A percentile compares a stretch with the other conserved stretches of the same genome.
Conservation (phyloP, 2,797 vertebrate genomes). For the Acrossocheilus fasciatus region DNA sequence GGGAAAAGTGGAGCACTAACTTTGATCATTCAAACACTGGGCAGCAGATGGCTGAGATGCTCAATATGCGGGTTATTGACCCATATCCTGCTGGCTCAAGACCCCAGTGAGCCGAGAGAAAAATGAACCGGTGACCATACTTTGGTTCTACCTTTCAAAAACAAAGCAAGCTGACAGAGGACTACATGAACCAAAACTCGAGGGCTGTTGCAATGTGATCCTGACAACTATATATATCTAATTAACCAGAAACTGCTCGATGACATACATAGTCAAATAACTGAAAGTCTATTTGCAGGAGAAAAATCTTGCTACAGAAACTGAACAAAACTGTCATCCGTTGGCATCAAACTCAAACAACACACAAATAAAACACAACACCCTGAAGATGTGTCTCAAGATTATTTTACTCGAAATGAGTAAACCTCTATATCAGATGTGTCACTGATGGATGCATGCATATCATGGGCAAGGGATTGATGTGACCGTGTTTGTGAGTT, state of each 20-base stretch:
- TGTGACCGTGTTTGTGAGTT: constrained; percentile 32
- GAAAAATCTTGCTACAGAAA: background rate
- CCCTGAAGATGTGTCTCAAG: background rate
- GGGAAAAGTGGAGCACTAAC: constrained; percentile 30
- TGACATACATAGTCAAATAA: background rate
- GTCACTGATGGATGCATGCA: background rate
- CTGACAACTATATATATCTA: background rate
- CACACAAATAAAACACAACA: background rate
- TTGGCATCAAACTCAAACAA: background rate
- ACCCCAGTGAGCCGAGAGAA: constrained; percentile 34
- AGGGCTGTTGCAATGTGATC: background rate
- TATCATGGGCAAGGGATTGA: constrained; percentile 24
- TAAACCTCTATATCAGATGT: background rate
- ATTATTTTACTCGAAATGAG: background rate
- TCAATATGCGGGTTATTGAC: constrained; percentile 52
- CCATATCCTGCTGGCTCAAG: constrained; percentile 39
- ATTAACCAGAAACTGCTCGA: background rate
- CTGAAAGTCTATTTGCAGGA: background rate
- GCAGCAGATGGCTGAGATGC: constrained; percentile 56
- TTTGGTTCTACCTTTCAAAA: constrained; percentile 21
- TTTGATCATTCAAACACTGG: constrained; percentile 37
- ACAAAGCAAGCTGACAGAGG: background rate
- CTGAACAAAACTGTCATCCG: no score
- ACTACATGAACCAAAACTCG: background rate
- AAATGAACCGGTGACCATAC: background rate